A percentile compares a stretch with the other conserved stretches of the same genome.
These are phyloP conservation scores for Liasis olivaceus DNA, from an alignment of 2,797 vertebrate genomes.

Conservation along the genomic window DNA sequence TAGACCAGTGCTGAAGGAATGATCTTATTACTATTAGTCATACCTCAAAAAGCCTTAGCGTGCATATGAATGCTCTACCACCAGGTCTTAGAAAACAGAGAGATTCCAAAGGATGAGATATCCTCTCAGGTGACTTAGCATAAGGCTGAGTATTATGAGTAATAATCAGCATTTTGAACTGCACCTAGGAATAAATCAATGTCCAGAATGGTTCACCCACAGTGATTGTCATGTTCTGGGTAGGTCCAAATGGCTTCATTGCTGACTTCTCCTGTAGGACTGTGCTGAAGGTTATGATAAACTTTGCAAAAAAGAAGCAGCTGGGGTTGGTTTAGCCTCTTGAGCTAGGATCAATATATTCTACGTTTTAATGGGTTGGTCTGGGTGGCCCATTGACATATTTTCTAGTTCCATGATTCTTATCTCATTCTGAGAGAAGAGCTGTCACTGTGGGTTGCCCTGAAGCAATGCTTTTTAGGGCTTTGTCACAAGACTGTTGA, in stretches of 20 bases:
- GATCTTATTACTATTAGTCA: neutral
- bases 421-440: neutral
- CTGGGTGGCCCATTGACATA: neutral
- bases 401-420: neutral
- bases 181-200: neutral
- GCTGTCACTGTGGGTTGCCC: neutral
- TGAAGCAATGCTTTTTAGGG: neutral
- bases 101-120: neutral
- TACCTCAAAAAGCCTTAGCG: neutral
- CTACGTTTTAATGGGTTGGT: neutral
- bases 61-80: neutral
- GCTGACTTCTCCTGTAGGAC: neutral
- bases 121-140: neutral
- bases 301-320: neutral
- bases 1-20: neutral
- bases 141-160: neutral
- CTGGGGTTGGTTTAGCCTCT: neutral
- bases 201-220: neutral
- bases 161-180: neutral
- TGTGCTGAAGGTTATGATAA: neutral
- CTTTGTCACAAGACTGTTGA: neutral
- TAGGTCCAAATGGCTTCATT: neutral
- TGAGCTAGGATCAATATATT: neutral
- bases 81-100: neutral
- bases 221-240: neutral